Evolutionary conservation across 1,140 invertebrate species (phyloP).

Genomic region (Pogonus chalceus): DNA sequence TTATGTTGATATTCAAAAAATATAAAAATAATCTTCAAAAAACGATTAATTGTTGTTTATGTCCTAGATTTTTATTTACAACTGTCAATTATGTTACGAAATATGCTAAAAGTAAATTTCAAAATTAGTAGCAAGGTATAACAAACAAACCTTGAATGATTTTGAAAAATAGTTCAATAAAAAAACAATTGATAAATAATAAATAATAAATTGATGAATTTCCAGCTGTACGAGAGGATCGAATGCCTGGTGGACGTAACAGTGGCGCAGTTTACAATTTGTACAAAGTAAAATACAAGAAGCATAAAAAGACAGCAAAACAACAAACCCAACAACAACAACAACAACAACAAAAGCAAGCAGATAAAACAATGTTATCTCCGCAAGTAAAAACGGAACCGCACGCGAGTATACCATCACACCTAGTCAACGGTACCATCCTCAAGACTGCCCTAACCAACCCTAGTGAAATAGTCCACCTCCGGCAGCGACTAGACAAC

Average conservation of each 20-base stretch:
- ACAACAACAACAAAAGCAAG: slow-evolving; percentile 36
- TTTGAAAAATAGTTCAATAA: not conserved
- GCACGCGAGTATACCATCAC: slow-evolving; percentile 45
- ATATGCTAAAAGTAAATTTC: too few species aligned
- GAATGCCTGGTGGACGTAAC: slow-evolving; percentile 97
- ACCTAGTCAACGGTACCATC: slow-evolving; percentile 81
- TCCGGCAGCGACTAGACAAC: slow-evolving; percentile 76
- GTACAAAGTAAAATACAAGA: slow-evolving; percentile 99
- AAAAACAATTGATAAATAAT: not conserved
- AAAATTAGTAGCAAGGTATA: not conserved
- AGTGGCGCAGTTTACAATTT: slow-evolving; percentile 97
- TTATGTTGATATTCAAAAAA: too few species aligned
- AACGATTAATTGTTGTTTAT: too few species aligned
- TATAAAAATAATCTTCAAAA: too few species aligned
- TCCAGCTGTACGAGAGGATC: slow-evolving; percentile 91
- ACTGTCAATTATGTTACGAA: too few species aligned
- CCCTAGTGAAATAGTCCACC: slow-evolving; percentile 82
- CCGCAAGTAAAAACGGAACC: slow-evolving; percentile 35
- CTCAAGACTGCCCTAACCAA: slow-evolving; percentile 88
- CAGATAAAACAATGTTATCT: slow-evolving; percentile 41
- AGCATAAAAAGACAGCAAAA: slow-evolving; percentile 77
- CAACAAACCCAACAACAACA: slow-evolving; percentile 42
- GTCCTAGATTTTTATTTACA: too few species aligned
- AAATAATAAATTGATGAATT: too few species aligned
- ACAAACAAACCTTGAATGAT: not conserved